These are phyloP conservation scores for Prunella strophiata DNA, from an alignment of 2,797 vertebrate species.

Conservation along the genomic window DNA sequence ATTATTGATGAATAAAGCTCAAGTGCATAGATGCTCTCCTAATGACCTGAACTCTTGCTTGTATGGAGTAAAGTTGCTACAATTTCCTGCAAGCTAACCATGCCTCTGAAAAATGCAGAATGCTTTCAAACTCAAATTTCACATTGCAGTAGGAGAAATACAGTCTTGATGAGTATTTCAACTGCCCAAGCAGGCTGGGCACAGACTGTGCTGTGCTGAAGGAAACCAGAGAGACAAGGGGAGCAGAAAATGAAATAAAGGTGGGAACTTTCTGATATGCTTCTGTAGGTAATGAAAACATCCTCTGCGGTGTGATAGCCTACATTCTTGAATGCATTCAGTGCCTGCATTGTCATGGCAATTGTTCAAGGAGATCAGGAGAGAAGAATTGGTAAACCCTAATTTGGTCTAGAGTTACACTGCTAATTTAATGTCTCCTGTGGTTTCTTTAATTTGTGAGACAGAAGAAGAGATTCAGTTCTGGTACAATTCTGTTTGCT, in stretches of 20 bases:
- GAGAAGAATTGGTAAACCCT: not conserved
- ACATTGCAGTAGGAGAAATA: not conserved
- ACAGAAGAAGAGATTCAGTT: not conserved
- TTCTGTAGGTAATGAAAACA: not conserved
- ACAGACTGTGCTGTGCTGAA: not conserved
- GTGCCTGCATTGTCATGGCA: not conserved
- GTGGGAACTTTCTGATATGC: not conserved
- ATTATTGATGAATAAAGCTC: not conserved
- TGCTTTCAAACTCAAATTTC: not conserved
- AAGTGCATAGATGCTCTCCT: not conserved
- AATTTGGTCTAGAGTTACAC: not conserved
- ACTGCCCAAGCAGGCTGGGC: not conserved
- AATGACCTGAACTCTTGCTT: not conserved
- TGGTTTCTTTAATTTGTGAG: not conserved
- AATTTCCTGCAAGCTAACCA: not conserved
- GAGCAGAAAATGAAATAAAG: not conserved
- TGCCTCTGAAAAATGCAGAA: not conserved
- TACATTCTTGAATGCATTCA: not conserved
- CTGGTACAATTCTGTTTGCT: not conserved
- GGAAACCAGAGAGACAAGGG: not conserved
- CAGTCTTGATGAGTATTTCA: not conserved
- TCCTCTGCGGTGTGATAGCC: not conserved
- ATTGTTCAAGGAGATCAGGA: not conserved
- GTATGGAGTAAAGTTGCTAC: not conserved
- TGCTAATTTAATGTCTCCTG: not conserved